Evolutionary conservation across 2,888 invertebrate genomes (phyloP), one percentile per base, ranked within the genome.

Genomic region (Catocala sponsa): DNA sequence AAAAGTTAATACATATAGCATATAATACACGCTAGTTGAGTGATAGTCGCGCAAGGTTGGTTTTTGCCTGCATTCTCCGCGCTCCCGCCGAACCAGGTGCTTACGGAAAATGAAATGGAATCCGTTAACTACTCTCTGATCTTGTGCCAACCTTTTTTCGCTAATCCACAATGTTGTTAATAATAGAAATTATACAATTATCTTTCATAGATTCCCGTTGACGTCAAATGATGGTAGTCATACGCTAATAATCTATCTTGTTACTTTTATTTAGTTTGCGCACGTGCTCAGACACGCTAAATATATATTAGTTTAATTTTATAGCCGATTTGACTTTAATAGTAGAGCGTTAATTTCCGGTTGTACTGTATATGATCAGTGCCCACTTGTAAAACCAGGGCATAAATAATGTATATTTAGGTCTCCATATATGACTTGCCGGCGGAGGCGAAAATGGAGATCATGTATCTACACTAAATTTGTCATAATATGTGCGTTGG

Each of bases 21-120:
- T 54, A 59, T 58, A 12, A 6, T 49, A 65, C 68, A 53, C 61
- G 62, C 50, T 63, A 55, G 65, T 65, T 58, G 59, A 56, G 65
- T 63, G 70, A 56, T 58, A 54, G 51, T 59, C 55, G 57, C 68
- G 64, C 52, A 66, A 65, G 61, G 62, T 57, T 64, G 56, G 80
- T 87, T 88, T 87, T 88, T 85, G 80, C 80, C 53, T 72, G 72
- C 84, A 81, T 84, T 83, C 80, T 78, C 64, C 57, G 63, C 72
- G 70, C 65, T 70, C 64, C 62, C 59, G 52, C 53, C 61, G 50
- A 53, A 65, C 69, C 82, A 82, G 76, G 78, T 80, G 81, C 72
- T 64, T 62, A 74, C 64, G 67, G 85, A 85, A 86, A 88, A 86
- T 80, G 80, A 87, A 88, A 89, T 84, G 81, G 78, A 82, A 85